Evolutionary conservation across 1,140 invertebrate genomes (phyloP).

Genomic region (Leptopilina clavipes): DNA sequence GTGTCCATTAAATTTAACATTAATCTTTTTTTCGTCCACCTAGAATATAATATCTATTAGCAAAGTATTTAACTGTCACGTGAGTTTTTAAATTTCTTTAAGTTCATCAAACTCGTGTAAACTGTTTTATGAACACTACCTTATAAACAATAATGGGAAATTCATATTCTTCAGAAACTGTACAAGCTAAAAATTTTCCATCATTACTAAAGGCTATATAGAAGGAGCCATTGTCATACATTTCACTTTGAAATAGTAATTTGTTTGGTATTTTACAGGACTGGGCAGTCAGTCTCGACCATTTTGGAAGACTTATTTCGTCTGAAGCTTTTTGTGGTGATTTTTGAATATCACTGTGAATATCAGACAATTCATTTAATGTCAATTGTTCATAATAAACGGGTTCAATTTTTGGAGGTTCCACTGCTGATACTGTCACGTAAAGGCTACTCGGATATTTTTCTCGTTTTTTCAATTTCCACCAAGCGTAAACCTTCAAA

Average conservation of each 20-base stretch:
- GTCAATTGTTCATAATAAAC: slow-evolving; percentile 65
- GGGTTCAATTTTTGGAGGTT: slow-evolving; percentile 65
- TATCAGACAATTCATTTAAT: slow-evolving; percentile 55
- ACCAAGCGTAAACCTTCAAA: slow-evolving; percentile 69
- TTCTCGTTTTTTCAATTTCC: slow-evolving; percentile 62
- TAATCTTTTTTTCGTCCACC: slow-evolving; percentile 60
- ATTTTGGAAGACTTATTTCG: slow-evolving; percentile 64
- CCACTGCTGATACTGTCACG: slow-evolving; percentile 62
- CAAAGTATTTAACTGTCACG: slow-evolving; percentile 6
- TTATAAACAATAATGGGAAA: slow-evolving; percentile 73
- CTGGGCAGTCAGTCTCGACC: slow-evolving; percentile 77
- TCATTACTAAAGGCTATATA: slow-evolving; percentile 72
- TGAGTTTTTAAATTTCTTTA: not conserved
- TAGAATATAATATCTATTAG: slow-evolving; percentile 46
- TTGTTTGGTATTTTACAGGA: slow-evolving; percentile 79
- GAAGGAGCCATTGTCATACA: slow-evolving; percentile 73
- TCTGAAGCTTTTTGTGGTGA: slow-evolving; percentile 45
- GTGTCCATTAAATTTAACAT: slow-evolving; percentile 72
- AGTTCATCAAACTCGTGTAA: not conserved
- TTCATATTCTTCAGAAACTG: slow-evolving; percentile 72
- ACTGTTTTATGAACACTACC: slow-evolving; percentile 52
- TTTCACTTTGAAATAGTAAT: slow-evolving; percentile 66
- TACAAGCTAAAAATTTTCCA: slow-evolving; percentile 76
- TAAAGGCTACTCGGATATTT: slow-evolving; percentile 69
- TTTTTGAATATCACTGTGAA: slow-evolving; percentile 46